Percentiles rank a stretch among this genome's conserved stretches.
These are phyloP conservation scores for Macrosteles quadrilineatus DNA, from an alignment of 1,140 invertebrate species.

Conservation along the genomic window DNA sequence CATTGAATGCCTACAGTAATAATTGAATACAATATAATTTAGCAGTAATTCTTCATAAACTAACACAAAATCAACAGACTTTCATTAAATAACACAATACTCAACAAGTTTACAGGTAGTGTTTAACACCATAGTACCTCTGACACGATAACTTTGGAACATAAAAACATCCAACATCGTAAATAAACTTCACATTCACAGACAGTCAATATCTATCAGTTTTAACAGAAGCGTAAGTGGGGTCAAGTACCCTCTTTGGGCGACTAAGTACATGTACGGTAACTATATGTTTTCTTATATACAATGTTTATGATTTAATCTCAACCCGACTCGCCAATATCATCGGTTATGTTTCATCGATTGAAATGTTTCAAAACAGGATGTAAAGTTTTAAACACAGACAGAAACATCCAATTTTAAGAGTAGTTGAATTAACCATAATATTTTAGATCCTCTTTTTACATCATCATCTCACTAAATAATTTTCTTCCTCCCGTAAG, in stretches of 20 bases:
- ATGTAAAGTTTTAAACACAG: background rate
- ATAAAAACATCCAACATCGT: constrained; percentile 14
- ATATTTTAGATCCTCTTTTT: too few species aligned
- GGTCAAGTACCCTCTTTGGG: background rate
- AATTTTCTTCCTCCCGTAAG: too few species aligned
- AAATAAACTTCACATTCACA: constrained; percentile 13
- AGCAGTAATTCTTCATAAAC: background rate
- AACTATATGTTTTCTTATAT: constrained; percentile 11
- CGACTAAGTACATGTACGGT: background rate
- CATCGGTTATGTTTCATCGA: background rate
- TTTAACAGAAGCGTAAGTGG: background rate
- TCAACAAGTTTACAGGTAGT: background rate
- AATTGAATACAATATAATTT: too few species aligned
- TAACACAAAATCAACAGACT: background rate
- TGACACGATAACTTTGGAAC: background rate
- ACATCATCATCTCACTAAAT: too few species aligned
- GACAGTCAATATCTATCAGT: background rate
- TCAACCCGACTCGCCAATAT: background rate
- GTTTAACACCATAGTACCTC: constrained; percentile 2
- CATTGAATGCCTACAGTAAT: background rate
- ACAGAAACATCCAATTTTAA: too few species aligned
- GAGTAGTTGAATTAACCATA: too few species aligned
- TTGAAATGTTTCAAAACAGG: background rate
- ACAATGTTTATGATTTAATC: background rate
- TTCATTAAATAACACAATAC: background rate